Conservation (phyloP, 30 jellyfish, hydroid and myxozoan species). For the Mastigias papua region DNA sequence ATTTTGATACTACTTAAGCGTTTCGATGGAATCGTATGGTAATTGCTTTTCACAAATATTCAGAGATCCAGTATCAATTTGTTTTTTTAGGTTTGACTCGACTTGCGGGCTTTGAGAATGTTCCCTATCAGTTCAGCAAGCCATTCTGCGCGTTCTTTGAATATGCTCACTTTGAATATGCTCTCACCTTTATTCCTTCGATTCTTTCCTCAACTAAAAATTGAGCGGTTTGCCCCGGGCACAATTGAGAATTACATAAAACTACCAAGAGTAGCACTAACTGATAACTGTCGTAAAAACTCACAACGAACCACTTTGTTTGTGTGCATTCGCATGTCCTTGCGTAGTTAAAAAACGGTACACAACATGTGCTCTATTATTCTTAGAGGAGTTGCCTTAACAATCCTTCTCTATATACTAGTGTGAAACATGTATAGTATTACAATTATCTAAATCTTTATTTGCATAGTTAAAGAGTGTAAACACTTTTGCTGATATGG, state of each 20-base stretch:
- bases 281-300: background rate
- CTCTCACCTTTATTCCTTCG: constrained; percentile 30
- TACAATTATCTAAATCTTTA: too few relatives aligned
- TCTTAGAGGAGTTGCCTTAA: background rate
- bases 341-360: background rate
- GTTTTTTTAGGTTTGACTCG: constrained; percentile 12
- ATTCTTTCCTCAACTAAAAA: constrained; percentile 13
- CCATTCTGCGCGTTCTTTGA: constrained; percentile 41
- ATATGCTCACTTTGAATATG: too few relatives aligned
- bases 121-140: constrained; percentile 10
- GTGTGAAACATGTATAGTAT: too few relatives aligned
- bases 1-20: background rate
- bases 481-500: too few relatives aligned
- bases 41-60: constrained; percentile 31
- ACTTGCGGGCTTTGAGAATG: constrained; percentile 12
- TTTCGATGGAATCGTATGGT: constrained; percentile 10
- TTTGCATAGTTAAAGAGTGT: too few relatives aligned
- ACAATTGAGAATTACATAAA: background rate
- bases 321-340: constrained; percentile 21
- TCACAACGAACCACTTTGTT: too few relatives aligned
- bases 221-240: constrained; percentile 47
- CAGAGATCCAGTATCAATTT: constrained; percentile 5
- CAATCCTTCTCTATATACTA: background rate
- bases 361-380: background rate
- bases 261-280: background rate